Evolutionary conservation across 2,888 invertebrate species (phyloP).

Genomic region (Phengaris arion): DNA sequence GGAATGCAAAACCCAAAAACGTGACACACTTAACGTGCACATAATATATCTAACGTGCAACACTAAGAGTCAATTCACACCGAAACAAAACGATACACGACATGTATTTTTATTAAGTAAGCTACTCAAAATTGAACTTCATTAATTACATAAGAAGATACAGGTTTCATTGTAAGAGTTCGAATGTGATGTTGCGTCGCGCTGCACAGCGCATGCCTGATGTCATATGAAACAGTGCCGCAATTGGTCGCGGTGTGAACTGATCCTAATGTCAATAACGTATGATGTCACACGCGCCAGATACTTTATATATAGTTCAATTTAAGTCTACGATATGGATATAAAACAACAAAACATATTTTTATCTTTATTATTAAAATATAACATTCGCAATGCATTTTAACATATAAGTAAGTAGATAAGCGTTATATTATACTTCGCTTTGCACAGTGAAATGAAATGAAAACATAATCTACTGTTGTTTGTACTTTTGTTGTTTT

Average conservation of each 20-base stretch:
- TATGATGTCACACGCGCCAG: background rate
- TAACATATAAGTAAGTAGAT: background rate
- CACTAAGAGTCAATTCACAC: background rate
- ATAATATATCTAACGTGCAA: background rate
- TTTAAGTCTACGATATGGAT: background rate
- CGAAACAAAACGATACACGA: no score
- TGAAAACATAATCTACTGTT: slow-evolving; percentile 13
- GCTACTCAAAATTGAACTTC: no score
- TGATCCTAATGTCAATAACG: background rate
- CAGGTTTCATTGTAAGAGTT: no score
- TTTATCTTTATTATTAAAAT: slow-evolving; percentile 4
- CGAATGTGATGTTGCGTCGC: no score
- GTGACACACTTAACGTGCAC: background rate
- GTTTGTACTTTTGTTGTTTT: slow-evolving; percentile 35
- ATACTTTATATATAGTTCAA: no score
- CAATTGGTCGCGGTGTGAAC: no score
- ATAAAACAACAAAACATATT: background rate
- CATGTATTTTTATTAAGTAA: no score
- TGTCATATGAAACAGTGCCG: no score
- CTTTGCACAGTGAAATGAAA: background rate
- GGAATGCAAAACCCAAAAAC: background rate
- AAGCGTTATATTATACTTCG: slow-evolving; percentile 2
- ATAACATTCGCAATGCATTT: slow-evolving; percentile 21
- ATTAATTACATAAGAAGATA: no score
- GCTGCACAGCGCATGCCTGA: no score